Conservation (phyloP, 1,140 invertebrate genomes). For the Heliconius nattereri region DNA sequence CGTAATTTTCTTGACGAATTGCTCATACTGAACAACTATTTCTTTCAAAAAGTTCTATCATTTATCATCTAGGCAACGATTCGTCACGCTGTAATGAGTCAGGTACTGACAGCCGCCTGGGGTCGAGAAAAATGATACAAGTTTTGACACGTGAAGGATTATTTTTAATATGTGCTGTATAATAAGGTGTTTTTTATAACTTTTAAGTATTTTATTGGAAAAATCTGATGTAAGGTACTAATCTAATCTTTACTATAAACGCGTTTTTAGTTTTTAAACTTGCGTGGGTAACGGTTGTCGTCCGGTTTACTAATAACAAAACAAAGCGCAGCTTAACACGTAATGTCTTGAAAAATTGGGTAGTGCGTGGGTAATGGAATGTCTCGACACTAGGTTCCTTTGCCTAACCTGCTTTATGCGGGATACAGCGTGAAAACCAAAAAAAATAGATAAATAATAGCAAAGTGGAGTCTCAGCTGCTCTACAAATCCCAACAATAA, state of each 20-base stretch:
- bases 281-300: no score
- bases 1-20: constrained; percentile 19
- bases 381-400: no score
- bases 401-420: no score
- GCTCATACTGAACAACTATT: constrained; percentile 4
- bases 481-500: neutral
- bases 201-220: no score
- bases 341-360: no score
- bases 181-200: neutral
- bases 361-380: no score
- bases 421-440: no score
- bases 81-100: constrained; percentile 47
- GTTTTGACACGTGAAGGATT: constrained; percentile 1
- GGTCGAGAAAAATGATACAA: constrained; percentile 38
- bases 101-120: constrained; percentile 41
- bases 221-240: no score
- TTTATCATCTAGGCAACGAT: constrained; percentile 48
- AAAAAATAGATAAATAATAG: neutral
- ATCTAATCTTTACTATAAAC: no score
- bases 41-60: constrained; percentile 35
- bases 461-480: neutral
- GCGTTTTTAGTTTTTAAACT: no score
- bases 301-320: no score
- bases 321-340: no score
- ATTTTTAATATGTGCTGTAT: neutral